phyloP scores from a whole-genome alignment of 1,140 invertebrate species.

The Hypothenemus hampei region DNA sequence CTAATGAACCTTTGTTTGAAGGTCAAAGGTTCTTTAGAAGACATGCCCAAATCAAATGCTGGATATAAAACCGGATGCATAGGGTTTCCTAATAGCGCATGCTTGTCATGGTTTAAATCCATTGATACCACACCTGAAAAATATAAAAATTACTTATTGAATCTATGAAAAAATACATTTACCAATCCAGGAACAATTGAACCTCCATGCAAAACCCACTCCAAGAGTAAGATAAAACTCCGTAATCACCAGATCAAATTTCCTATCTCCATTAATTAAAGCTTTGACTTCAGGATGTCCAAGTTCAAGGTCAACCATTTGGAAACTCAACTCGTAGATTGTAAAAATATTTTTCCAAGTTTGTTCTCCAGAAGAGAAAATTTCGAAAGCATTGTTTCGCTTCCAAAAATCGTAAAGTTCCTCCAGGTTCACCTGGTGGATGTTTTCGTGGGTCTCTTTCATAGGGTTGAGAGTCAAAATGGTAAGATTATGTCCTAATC shows the following conservation, averaged over 20 bases:
- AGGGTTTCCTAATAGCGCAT: constrained; percentile 19
- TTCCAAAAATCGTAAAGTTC: neutral
- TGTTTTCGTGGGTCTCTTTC: constrained; percentile 1
- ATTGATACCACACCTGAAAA: constrained; percentile 1
- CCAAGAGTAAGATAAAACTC: neutral
- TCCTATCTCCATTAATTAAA: neutral
- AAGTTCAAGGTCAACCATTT: neutral
- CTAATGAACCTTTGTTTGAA: constrained; percentile 44
- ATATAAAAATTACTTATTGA: too few relatives aligned
- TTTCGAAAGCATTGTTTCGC: neutral
- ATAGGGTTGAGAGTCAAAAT: constrained; percentile 21
- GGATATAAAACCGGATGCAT: constrained; percentile 26
- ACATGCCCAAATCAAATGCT: constrained; percentile 27
- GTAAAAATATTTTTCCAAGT: neutral
- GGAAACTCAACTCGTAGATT: neutral
- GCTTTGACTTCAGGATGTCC: neutral
- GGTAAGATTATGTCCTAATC: constrained; percentile 40
- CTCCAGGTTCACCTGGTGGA: constrained; percentile 1
- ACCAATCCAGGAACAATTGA: constrained; percentile 10
- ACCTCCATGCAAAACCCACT: neutral
- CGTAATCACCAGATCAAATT: constrained; percentile 15
- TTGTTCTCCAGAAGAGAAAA: neutral
- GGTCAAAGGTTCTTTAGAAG: constrained; percentile 39
- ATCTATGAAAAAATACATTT: too few relatives aligned
- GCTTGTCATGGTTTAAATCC: neutral